A percentile compares a stretch with the other conserved stretches of the same genome.
These are phyloP conservation scores for Lottia gigantea DNA, from an alignment of 2,888 invertebrate genomes.

Conservation along the genomic window DNA sequence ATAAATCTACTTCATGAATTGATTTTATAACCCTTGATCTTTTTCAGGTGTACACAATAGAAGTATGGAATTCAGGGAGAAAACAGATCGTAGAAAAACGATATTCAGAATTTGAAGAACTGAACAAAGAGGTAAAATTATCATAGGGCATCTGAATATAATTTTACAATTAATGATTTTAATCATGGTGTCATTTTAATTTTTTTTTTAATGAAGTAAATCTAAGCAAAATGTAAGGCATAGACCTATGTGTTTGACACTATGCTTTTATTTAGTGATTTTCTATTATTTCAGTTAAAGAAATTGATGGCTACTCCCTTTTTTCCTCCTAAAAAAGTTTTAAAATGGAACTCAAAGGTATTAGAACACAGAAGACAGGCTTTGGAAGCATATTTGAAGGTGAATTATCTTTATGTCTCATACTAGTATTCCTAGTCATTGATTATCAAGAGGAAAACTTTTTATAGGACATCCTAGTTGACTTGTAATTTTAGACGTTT, in stretches of 20 bases:
- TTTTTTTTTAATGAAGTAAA: too few species aligned
- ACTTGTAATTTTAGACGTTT: not conserved
- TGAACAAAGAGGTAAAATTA: slow-evolving; percentile 71
- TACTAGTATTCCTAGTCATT: too few species aligned
- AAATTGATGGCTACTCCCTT: slow-evolving; percentile 72
- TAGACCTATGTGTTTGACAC: too few species aligned
- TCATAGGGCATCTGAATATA: not conserved
- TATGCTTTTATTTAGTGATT: not conserved
- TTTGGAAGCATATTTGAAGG: slow-evolving; percentile 73
- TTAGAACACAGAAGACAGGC: slow-evolving; percentile 72
- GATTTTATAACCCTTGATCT: slow-evolving; percentile 6
- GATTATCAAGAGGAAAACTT: not conserved
- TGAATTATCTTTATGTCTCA: slow-evolving; percentile 23
- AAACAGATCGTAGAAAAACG: slow-evolving; percentile 70
- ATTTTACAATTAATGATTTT: not conserved
- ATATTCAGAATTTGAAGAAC: slow-evolving; percentile 73
- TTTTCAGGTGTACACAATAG: slow-evolving; percentile 56
- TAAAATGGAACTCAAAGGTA: slow-evolving; percentile 73
- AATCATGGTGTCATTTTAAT: too few species aligned
- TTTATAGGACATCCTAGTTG: not conserved
- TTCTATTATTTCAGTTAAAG: slow-evolving; percentile 58
- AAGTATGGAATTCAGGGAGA: slow-evolving; percentile 55
- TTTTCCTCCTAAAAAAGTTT: slow-evolving; percentile 74
- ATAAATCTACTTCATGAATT: too few species aligned
- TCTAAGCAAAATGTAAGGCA: too few species aligned